Percentiles rank a stretch among this genome's conserved stretches.
phyloP scores from a whole-genome alignment of 2,888 invertebrate genomes.

The Ecliptopera silaceata region DNA sequence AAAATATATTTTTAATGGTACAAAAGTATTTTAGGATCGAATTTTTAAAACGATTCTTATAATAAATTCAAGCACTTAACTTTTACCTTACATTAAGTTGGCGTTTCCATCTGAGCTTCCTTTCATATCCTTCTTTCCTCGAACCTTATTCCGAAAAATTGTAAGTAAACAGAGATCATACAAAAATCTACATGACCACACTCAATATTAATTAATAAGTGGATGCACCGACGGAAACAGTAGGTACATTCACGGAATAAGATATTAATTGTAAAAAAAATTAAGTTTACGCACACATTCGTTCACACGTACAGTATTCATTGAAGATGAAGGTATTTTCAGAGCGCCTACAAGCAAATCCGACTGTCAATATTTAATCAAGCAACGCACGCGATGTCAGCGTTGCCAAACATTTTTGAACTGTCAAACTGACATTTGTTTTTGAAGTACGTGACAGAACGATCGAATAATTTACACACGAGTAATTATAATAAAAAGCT shows the following conservation, averaged over 20 bases:
- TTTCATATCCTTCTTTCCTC: constrained; percentile 44
- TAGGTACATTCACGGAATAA: constrained; percentile 48
- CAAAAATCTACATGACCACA: constrained; percentile 71
- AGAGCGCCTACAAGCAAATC: constrained; percentile 26
- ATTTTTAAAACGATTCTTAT: constrained; percentile 67
- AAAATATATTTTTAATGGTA: constrained; percentile 71
- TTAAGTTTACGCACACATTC: constrained; percentile 60
- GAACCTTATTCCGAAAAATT: constrained; percentile 75
- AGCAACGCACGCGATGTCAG: constrained; percentile 2
- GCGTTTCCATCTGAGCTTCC: constrained; percentile 76
- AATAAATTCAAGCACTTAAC: constrained; percentile 72
- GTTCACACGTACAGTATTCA: constrained; percentile 57
- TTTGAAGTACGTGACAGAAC: constrained; percentile 25
- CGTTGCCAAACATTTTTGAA: constrained; percentile 18
- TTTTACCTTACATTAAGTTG: constrained; percentile 71
- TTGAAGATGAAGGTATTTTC: constrained; percentile 46
- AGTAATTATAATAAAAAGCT: constrained; percentile 56
- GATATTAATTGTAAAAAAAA: constrained; percentile 51
- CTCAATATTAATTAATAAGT: constrained; percentile 60
- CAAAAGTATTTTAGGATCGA: constrained; percentile 58
- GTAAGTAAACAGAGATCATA: constrained; percentile 79
- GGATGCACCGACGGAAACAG: constrained; percentile 57
- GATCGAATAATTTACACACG: constrained; percentile 31
- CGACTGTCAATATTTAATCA: constrained; percentile 25
- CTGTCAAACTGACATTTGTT: constrained; percentile 23